Evolutionary conservation across 2,888 invertebrate genomes (phyloP), one percentile per base, ranked within the genome.

Genomic region (Lacanobia oleracea): DNA sequence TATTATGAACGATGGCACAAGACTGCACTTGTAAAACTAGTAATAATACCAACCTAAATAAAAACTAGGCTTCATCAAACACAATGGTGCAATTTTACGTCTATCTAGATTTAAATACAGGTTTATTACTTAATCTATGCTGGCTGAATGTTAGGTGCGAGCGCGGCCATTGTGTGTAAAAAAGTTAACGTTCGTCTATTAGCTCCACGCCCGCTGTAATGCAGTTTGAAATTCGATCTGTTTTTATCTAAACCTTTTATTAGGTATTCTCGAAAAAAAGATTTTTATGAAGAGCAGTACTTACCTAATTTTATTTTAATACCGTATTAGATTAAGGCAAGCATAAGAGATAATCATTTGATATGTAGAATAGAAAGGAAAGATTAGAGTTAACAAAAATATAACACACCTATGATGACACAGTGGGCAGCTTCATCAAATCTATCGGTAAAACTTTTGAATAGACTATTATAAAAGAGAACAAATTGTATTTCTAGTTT

Each of bases 61-160:
- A 89, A 88, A 89, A 87, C 84, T 87, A 85, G 88, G 84, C 85
- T 88, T 87, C 83, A 85, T 82, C 74, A 82, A 79, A 86, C 88
- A 92, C 88, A 92, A 91, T 93, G 92, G 88, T 84, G 93, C 88
- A 93, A 91, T 86, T 88, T 88, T 88, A 89, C 77, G 82, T 85
- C 84, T 88, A 91, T 91, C 91, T 88, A 88, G 90, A 92, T 91
- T 85, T 86, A 81, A 88, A 88, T 90, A 90, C 91, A 82, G 87
- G 92, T 91, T 90, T 87, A 89, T 93, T 93, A 90, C 90, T 73
- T 89, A 89, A 93, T 89, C 86, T 77, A 86, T 88, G 84, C 78
- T 70, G 72, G 77, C 68, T 75, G 69, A 75, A 78, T 79, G 78
- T 73, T 69, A 73, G 72, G 77, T 70, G 84, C 77, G 81, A 81